phyloP scores from a whole-genome alignment of 2,113 vertebrate species.

The Mus pahari region DNA sequence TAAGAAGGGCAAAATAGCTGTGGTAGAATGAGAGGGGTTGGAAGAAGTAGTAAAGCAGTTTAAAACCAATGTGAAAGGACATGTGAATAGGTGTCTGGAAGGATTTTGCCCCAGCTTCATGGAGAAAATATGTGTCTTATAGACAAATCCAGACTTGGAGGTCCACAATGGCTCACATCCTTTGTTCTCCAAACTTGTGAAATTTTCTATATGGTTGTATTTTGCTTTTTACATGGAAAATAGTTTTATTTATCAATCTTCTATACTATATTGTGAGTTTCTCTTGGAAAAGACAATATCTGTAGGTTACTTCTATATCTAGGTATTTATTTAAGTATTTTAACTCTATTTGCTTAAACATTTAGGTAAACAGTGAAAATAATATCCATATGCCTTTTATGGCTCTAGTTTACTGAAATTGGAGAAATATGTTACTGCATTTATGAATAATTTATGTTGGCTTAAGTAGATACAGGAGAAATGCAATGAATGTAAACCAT shows the following conservation, averaged over 20 bases:
- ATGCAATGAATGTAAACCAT: not conserved
- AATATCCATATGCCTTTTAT: not conserved
- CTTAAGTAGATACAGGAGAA: not conserved
- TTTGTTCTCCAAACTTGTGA: not conserved
- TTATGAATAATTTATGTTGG: slow-evolving; percentile 15
- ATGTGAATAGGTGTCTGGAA: too few species aligned
- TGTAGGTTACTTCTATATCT: not conserved
- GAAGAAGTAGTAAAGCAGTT: not conserved
- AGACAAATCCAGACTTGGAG: too few species aligned
- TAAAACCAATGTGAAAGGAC: not conserved
- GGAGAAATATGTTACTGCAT: not conserved
- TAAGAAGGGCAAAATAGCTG: not conserved
- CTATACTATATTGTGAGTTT: not conserved
- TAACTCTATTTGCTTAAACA: not conserved
- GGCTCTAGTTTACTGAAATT: not conserved
- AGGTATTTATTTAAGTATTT: slow-evolving; percentile 4
- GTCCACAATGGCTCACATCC: not conserved
- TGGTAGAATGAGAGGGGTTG: not conserved
- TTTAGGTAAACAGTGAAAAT: slow-evolving; percentile 32
- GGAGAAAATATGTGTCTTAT: too few species aligned
- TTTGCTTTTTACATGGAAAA: not conserved
- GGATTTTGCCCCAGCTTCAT: too few species aligned
- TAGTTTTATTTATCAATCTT: not conserved
- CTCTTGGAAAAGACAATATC: not conserved
- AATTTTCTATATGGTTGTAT: not conserved